A percentile compares a stretch with the other conserved stretches of the same genome.
Evolutionary conservation across 2,888 invertebrate species (phyloP).

Genomic region (Drosophila tanythrix): DNA sequence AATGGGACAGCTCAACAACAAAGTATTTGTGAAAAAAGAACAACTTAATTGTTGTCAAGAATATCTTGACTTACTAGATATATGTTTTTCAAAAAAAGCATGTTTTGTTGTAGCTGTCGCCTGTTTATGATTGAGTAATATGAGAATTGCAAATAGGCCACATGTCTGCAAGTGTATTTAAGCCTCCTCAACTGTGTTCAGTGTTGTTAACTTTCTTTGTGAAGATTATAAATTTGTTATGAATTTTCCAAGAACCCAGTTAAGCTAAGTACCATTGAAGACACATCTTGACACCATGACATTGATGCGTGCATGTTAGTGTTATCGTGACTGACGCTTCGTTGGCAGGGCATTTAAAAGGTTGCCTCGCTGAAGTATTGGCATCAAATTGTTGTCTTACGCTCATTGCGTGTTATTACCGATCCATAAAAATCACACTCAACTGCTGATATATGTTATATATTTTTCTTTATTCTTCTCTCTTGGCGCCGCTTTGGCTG

Average conservation of each 20-base stretch:
- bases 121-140: neutral
- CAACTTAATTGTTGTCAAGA: neutral
- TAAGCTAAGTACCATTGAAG: constrained; percentile 12
- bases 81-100: neutral
- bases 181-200: neutral
- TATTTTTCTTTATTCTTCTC: constrained; percentile 20
- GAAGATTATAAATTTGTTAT: neutral
- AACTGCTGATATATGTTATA: constrained; percentile 45
- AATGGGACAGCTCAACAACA: neutral
- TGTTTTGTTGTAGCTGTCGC: neutral
- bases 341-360: constrained; percentile 25
- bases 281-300: neutral
- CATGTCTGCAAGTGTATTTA: neutral
- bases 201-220: neutral
- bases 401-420: constrained; percentile 43
- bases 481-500: constrained; percentile 48
- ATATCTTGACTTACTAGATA: neutral
- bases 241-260: constrained; percentile 6
- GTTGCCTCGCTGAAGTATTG: neutral
- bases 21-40: neutral
- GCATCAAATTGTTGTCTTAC: constrained; percentile 25
- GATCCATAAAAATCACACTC: constrained; percentile 60
- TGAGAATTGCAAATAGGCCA: neutral
- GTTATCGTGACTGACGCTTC: constrained; percentile 36
- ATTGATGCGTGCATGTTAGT: constrained; percentile 15